These are phyloP conservation scores for Phainopepla nitens DNA, from an alignment of 2,113 vertebrate species.

Conservation along the genomic window DNA sequence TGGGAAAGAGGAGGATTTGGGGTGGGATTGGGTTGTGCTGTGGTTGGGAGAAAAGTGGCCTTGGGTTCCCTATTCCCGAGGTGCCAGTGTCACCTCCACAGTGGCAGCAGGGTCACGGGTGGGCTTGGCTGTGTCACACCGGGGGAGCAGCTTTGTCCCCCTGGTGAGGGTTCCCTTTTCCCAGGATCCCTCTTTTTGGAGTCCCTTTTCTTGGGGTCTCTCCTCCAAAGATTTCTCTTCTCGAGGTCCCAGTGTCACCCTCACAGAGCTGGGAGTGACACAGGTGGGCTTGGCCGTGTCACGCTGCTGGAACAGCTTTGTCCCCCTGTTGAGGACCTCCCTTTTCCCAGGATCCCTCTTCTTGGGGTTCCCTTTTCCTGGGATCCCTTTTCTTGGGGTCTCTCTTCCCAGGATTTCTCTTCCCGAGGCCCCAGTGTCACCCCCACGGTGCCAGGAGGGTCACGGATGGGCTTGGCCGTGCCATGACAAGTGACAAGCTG, in stretches of 20 bases:
- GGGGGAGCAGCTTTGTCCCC: background rate
- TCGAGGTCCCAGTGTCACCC: background rate
- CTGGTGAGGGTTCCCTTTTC: background rate
- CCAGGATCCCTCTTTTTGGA: rapidly evolving
- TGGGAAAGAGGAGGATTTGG: background rate
- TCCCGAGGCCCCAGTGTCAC: background rate
- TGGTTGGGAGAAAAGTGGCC: background rate
- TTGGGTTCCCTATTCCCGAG: background rate
- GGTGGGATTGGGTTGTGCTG: background rate
- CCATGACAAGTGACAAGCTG: background rate
- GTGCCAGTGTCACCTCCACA: background rate
- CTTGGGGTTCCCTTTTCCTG: background rate
- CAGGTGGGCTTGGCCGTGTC: background rate
- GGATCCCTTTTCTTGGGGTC: rapidly evolving
- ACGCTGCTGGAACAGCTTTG: background rate
- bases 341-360: background rate
- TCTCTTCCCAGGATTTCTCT: background rate
- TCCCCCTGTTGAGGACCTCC: background rate
- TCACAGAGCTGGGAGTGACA: rapidly evolving
- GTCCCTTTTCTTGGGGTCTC: background rate
- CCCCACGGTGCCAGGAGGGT: rapidly evolving
- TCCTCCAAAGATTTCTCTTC: rapidly evolving
- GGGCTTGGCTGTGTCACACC: rapidly evolving
- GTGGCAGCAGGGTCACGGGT: rapidly evolving
- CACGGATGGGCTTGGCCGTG: background rate